Evolutionary conservation across 2,797 vertebrate genomes (phyloP), one percentile per base, ranked within the genome.

Genomic region (Rallus crepitans): DNA sequence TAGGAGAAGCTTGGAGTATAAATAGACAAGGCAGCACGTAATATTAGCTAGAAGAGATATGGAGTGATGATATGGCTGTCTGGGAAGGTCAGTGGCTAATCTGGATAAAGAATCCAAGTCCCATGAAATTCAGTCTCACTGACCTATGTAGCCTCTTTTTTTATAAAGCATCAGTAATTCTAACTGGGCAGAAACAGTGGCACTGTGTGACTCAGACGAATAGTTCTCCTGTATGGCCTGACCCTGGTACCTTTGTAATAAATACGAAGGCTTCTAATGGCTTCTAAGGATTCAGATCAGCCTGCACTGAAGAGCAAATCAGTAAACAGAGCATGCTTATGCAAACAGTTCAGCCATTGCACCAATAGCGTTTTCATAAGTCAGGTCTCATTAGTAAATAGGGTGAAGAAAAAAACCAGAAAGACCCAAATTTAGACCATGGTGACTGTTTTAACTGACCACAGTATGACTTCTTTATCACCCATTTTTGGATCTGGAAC

Each of bases 221-320:
- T 6, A 8, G 53, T 82, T 80, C 30, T 85, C 37, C 28, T 39
- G 1, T 20, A 33, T 1, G 2, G 31, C 35, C 50, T 0, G 2
- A 59, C 66, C 8, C 50, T 55, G 35, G 42, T 76, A 64, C 42
- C 27, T 85, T 77, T 50, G 23, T 72, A 63, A 39, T 52, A 59
- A 71, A 28, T 27, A 60, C 21, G 25, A 47, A 77, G 56, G 73
- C 11, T 45, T 73, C 24, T 52, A 42, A 56, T 18, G 48, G 48
- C 39, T 55, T 40, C 39, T 40, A 40, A 40, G 12, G 39, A 2
- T 28, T 39, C 20, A 70, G 45, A 80, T 47, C 64, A 86, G 42
- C 48, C 86, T 6, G 42, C 30, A 35, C 1, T 42, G 64, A 64
- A 81, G 21, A 88, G 37, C 45, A 64, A 60, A 57, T 27, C 0